A percentile compares a stretch with the other conserved stretches of the same genome.
phyloP scores from a whole-genome alignment of 2,888 invertebrate species.

The Polyploca ridens region DNA sequence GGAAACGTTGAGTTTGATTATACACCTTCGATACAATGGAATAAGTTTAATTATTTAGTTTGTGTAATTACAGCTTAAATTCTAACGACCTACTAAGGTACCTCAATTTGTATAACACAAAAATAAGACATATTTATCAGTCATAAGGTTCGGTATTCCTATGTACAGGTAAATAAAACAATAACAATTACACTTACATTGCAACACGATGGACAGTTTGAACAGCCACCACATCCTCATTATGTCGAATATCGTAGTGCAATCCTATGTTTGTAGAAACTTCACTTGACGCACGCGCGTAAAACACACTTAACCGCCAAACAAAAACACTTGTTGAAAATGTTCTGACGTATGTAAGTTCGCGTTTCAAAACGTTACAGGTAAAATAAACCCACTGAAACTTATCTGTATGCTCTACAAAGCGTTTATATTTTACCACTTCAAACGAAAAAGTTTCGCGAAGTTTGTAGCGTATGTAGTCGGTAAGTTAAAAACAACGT shows the following conservation, averaged over 20 bases:
- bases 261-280: constrained; percentile 15
- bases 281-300: constrained; percentile 11
- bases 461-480: constrained; percentile 22
- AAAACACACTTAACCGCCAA: constrained; percentile 8
- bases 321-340: not conserved
- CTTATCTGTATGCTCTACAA: constrained; percentile 28
- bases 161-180: not conserved
- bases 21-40: not conserved
- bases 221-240: constrained; percentile 64
- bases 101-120: too few species aligned
- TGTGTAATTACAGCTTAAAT: too few species aligned
- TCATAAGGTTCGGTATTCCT: not conserved
- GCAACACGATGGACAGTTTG: constrained; percentile 62
- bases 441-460: constrained; percentile 27
- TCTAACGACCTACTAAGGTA: too few species aligned
- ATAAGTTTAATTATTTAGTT: not conserved
- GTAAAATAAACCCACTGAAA: constrained; percentile 14
- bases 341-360: not conserved
- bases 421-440: constrained; percentile 28
- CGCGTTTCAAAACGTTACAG: not conserved
- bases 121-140: too few species aligned
- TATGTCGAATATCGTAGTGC: constrained; percentile 26
- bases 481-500: constrained; percentile 54
- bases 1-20: not conserved
- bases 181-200: constrained; percentile 60